Base-by-base conservation (phyloP, 1,140 invertebrate genomes). In the Microplitis demolitor region DNA sequence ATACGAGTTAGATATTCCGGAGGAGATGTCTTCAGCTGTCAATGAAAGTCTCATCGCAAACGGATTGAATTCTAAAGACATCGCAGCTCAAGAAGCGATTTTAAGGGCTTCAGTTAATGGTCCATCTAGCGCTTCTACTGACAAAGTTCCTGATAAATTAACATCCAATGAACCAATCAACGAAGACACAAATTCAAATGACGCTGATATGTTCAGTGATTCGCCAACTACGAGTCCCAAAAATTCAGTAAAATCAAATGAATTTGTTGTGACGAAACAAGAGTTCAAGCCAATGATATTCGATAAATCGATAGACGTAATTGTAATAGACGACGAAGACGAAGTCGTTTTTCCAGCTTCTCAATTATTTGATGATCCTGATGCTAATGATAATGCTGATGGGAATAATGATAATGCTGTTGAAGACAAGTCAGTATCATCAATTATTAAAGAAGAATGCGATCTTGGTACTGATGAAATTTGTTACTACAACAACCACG, bases 291-390 rank as follows among this genome's bases (percentile, higher is more conserved):
- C 24, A 24, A 24, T 13, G 2, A n/a, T 13, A 34, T 1, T 16
- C 9, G 9, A 16, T 8, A 51, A 66, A 24, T 50, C 39, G 3
- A 16, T 9, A 8, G 24, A 24, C 13, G 11, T 13, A 31, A 2
- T 33, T 34, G 64, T 66, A 8, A 9, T 51, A 13, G 8, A 35
- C 9, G 24, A 50, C 11, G 63, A 66, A 5, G 64, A 51, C n/a
- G 37, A 51, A 0, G 64, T 51, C 9, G 5, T 66, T 11, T 66
- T 66, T 53, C 64, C 37, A 31, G 13, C 39, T 53, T 66, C 64
- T 11, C 64, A 66, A 66, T 51, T 66, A 13, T 66, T 66, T 66
- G 64, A 66, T 13, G 16, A 66, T 5, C 1, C 9, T 11, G 35
- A 8, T 37, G 35, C 34, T 6, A 24, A 24, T 24, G 13, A 8